Evolutionary conservation across 2,797 vertebrate genomes (phyloP).

Genomic region (Rhinoraja longicauda): DNA sequence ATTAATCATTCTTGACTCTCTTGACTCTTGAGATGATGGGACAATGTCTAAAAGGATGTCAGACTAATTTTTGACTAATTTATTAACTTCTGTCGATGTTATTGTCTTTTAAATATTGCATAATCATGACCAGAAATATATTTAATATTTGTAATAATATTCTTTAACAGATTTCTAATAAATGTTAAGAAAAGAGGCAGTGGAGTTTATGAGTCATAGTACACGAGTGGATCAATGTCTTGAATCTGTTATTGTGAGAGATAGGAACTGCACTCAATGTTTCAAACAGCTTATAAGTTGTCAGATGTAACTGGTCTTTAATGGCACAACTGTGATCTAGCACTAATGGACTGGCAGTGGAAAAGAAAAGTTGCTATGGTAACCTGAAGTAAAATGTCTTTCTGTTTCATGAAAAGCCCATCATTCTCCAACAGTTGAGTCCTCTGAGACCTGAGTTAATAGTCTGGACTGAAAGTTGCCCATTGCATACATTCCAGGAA

Average conservation of each 20-base stretch:
- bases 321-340: not conserved
- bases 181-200: not conserved
- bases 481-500: conserved; percentile 22
- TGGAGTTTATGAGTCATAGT: conserved; percentile 5
- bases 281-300: conserved; percentile 17
- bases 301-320: not conserved
- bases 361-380: not conserved
- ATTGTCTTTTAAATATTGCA: not conserved
- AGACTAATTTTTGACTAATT: not conserved
- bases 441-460: not conserved
- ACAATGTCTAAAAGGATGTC: not conserved
- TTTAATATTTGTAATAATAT: not conserved
- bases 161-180: not conserved
- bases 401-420: not conserved
- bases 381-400: not conserved
- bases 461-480: not conserved
- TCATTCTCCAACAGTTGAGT: not conserved
- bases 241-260: not conserved
- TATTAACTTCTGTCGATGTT: not conserved
- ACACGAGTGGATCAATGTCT: not conserved
- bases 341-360: not conserved
- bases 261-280: not conserved
- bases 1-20: too few species aligned
- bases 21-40: not conserved
- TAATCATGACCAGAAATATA: not conserved